phyloP scores from a whole-genome alignment of 2,888 invertebrate species.

The Dynastes maya region DNA sequence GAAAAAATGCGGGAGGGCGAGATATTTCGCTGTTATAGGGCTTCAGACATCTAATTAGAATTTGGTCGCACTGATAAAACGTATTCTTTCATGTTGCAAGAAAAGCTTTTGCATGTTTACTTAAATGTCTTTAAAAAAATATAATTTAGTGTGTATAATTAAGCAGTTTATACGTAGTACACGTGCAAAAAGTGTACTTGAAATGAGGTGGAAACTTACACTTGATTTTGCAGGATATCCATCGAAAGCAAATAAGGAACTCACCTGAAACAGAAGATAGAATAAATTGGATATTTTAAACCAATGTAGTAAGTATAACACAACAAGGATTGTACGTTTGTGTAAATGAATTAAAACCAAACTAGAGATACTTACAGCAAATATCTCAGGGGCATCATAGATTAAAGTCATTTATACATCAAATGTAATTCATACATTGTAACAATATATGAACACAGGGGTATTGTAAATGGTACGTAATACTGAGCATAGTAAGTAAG shows the following conservation, averaged over 20 bases:
- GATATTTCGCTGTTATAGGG: not conserved
- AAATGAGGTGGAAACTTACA: not conserved
- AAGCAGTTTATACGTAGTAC: not conserved
- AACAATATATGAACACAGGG: too few species aligned
- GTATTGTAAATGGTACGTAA: too few species aligned
- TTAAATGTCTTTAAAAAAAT: not conserved
- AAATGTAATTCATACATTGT: too few species aligned
- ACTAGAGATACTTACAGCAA: not conserved
- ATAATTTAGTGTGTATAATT: not conserved
- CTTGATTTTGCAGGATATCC: not conserved
- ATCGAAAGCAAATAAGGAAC: not conserved
- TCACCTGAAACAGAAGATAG: constrained; percentile 15
- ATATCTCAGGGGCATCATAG: too few species aligned
- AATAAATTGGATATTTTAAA: not conserved
- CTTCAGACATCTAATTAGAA: too few species aligned
- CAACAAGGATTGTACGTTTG: not conserved
- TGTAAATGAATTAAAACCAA: not conserved
- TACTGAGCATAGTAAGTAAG: too few species aligned
- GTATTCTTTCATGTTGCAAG: too few species aligned
- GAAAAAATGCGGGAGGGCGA: not conserved
- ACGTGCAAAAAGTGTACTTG: not conserved
- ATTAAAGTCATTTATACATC: too few species aligned
- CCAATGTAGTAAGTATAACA: not conserved
- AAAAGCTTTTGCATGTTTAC: not conserved
- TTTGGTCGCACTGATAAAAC: too few species aligned